Conservation (phyloP, 37 sponge, comb jelly and placozoan species). For the Beroe ovata region DNA sequence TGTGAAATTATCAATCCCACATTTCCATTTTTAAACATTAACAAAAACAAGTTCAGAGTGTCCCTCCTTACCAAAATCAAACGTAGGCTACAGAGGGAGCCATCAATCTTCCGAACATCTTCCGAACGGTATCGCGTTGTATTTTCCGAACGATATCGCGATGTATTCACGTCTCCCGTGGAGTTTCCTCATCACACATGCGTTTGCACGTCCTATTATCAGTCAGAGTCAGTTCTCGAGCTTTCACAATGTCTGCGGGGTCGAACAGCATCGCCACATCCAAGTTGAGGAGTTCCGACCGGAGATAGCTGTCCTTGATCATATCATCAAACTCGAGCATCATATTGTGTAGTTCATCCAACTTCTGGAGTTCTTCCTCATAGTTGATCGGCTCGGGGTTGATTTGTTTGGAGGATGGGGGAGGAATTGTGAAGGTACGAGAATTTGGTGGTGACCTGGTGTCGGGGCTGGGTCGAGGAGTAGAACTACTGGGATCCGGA, state of each 20-base stretch:
- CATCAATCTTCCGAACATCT: too few relatives aligned
- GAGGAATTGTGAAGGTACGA: background rate
- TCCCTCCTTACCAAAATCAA: too few relatives aligned
- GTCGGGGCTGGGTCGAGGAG: too few relatives aligned
- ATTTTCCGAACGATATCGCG: too few relatives aligned
- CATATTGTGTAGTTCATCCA: slow-evolving; percentile 21
- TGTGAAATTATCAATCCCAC: too few relatives aligned
- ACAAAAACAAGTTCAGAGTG: too few relatives aligned
- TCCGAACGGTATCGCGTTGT: too few relatives aligned
- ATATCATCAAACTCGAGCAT: slow-evolving; percentile 49
- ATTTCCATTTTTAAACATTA: too few relatives aligned
- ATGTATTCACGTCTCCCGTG: background rate
- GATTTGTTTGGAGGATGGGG: background rate
- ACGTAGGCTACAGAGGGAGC: too few relatives aligned
- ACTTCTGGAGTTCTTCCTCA: slow-evolving; percentile 16
- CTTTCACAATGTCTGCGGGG: slow-evolving; percentile 7
- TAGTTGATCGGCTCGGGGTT: slow-evolving; percentile 13
- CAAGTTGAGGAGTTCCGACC: slow-evolving; percentile 35
- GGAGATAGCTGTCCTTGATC: slow-evolving; percentile 19
- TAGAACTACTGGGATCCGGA: too few relatives aligned
- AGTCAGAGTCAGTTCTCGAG: background rate
- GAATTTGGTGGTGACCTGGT: too few relatives aligned
- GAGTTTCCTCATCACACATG: background rate
- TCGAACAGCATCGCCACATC: slow-evolving; percentile 39
- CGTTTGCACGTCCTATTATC: background rate